Base-by-base conservation (phyloP, 2,113 vertebrate species). In the Zapus hudsonius region DNA sequence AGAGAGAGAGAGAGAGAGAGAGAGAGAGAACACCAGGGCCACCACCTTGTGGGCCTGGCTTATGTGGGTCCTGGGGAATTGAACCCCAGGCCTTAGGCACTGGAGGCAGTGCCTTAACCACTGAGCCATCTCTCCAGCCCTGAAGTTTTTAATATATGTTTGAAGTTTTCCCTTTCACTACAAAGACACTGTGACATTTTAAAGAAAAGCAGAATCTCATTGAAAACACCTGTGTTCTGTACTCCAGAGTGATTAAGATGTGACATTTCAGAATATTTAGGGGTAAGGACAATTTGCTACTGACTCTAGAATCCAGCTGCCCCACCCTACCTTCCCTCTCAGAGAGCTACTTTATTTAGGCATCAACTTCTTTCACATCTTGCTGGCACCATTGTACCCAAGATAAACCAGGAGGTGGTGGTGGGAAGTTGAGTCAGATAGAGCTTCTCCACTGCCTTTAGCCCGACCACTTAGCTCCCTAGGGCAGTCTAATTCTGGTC, bases 251-350 rank as follows among this genome's bases (percentile, higher is more conserved):
- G 75, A 89, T 52, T 91, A 90, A 85, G 23, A 44, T 63, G 11
- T 80, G 44, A 89, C 47, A 75, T 95, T 95, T 91, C 33, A 76
- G 66, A 76, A 80, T 91, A 92, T 90, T 47, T 91, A 33, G 38
- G 15, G 69, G 15, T 84, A 61, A 78, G 75, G 72, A 89, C 42
- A 93, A 40, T 79, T 80, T 87, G 20, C 73, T 76, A 5, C 75
- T 92, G 66, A 61, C 29, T 91, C n/a, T 16, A 66, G 84, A 92
- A 89, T 73, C 12, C 7, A 12, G 7, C 47, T 47, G 12, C 12
- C 36, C 61, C 67, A 55, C 42, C 89, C 23, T 33, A 3, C 40
- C 20, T 42, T 78, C 25, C 17, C 19, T 36, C 36, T 40, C 20
- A 29, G 87, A 67, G 59, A 94, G n/a, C 52, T 92, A 33, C 36